Percentiles rank a stretch among this genome's conserved stretches.
Evolutionary conservation across 2,113 vertebrate genomes (phyloP).

Genomic region (Pomatostomus ruficeps): DNA sequence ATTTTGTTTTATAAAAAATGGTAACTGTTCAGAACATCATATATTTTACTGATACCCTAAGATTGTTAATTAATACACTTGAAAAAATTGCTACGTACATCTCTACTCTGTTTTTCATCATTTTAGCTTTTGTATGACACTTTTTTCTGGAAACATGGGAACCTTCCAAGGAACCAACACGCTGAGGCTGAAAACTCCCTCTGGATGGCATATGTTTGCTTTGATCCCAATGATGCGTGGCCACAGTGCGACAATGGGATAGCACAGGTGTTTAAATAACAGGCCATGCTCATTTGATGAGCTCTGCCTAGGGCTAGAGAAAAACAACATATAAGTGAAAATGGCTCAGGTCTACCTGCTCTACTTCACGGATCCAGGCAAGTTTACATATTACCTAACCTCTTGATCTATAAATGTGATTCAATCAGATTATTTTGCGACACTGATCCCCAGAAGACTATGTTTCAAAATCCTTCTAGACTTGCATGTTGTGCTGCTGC

Average conservation of each 20-base stretch:
- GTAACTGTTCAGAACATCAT: not conserved
- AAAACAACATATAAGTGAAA: not conserved
- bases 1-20: not conserved
- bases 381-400: not conserved
- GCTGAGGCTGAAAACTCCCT: not conserved
- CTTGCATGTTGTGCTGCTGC: not conserved
- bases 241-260: not conserved
- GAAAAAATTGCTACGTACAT: not conserved
- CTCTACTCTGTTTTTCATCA: not conserved
- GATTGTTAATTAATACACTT: not conserved
- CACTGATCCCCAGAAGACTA: not conserved
- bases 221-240: accelerated
- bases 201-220: not conserved
- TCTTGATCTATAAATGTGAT: not conserved
- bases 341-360: not conserved
- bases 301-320: not conserved
- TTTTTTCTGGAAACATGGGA: not conserved
- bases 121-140: not conserved
- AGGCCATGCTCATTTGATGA: not conserved
- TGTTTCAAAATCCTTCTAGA: not conserved
- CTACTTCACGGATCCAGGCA: not conserved
- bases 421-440: not conserved
- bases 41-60: not conserved
- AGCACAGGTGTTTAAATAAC: not conserved
- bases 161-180: not conserved